phyloP scores from a whole-genome alignment of 1,140 invertebrate species.

The Octopus sinensis region DNA sequence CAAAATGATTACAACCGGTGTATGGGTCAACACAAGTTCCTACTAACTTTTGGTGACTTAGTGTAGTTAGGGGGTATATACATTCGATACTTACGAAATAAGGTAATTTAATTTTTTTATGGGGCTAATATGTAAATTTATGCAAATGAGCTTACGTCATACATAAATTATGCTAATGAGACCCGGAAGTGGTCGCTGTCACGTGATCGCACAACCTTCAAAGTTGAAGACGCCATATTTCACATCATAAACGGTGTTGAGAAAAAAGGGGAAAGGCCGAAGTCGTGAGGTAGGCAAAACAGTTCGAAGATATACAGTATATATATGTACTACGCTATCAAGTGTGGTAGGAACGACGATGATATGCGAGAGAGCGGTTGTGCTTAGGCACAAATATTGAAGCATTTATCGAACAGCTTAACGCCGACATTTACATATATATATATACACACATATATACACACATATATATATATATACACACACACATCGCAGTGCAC shows the following conservation, averaged over 20 bases:
- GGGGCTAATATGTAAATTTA: slow-evolving; percentile 27
- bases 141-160: slow-evolving; percentile 33
- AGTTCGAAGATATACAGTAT: too few species aligned
- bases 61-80: slow-evolving; percentile 18
- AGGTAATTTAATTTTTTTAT: not conserved
- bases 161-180: slow-evolving; percentile 40
- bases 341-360: too few species aligned
- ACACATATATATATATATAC: too few species aligned
- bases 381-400: too few species aligned
- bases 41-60: slow-evolving; percentile 7
- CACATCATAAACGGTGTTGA: slow-evolving; percentile 9
- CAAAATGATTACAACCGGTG: not conserved
- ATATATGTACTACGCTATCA: too few species aligned
- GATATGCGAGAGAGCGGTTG: too few species aligned
- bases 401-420: too few species aligned
- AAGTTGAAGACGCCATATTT: slow-evolving; percentile 12
- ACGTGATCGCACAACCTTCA: slow-evolving; percentile 26
- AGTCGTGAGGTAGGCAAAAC: too few species aligned
- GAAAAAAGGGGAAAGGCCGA: not conserved
- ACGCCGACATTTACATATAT: too few species aligned
- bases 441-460: too few species aligned
- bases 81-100: not conserved
- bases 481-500: too few species aligned
- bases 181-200: slow-evolving; percentile 25
- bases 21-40: not conserved